These are phyloP conservation scores for Ellobium chinense DNA, from an alignment of 2,888 invertebrate species.

Conservation along the genomic window DNA sequence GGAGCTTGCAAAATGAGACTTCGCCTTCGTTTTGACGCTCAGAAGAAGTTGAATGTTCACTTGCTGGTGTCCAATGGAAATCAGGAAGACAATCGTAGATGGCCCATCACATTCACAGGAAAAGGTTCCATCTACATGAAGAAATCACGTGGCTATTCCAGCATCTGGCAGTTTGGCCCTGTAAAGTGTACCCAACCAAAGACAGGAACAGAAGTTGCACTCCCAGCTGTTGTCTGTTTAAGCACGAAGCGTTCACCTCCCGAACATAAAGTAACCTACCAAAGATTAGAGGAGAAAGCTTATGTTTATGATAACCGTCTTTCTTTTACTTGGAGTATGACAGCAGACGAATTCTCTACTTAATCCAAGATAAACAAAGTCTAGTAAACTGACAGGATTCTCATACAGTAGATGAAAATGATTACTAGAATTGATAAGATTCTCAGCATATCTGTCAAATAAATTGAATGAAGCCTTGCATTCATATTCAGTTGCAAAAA, in stretches of 20 bases:
- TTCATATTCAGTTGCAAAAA: too few relatives aligned
- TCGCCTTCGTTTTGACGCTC: background rate
- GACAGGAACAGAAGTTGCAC: background rate
- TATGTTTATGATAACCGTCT: too few relatives aligned
- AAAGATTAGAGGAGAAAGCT: background rate
- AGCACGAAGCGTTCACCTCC: too few relatives aligned
- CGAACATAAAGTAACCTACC: conserved; percentile 8
- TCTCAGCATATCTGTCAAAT: too few relatives aligned
- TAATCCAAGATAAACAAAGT: too few relatives aligned
- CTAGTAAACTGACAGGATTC: too few relatives aligned
- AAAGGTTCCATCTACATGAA: background rate
- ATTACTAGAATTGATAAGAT: too few relatives aligned
- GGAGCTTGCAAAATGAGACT: background rate
- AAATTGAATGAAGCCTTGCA: too few relatives aligned
- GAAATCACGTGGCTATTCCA: background rate
- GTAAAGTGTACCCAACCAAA: background rate
- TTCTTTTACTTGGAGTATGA: too few relatives aligned
- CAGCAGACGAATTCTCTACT: too few relatives aligned
- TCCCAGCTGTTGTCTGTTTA: conserved; percentile 1
- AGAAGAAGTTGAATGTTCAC: background rate
- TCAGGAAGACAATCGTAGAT: background rate
- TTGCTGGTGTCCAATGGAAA: background rate
- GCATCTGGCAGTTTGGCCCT: background rate
- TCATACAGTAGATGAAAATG: too few relatives aligned
- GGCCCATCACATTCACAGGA: conserved; percentile 2